These are phyloP conservation scores for Andrena flavipes DNA, from an alignment of 2,888 invertebrate genomes.

Conservation along the genomic window DNA sequence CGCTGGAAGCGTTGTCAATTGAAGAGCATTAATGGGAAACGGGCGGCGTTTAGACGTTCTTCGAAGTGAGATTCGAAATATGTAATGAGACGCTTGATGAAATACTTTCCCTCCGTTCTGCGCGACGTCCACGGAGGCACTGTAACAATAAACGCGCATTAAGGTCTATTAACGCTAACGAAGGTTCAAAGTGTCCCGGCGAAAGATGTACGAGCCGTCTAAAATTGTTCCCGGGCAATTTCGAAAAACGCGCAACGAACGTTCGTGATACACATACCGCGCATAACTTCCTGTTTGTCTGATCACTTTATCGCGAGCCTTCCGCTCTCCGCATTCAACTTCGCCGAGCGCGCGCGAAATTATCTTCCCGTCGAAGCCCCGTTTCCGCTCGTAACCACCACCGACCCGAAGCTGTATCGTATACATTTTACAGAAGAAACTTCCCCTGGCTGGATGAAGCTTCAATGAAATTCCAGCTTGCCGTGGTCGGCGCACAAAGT, in stretches of 20 bases:
- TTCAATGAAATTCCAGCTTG: constrained; percentile 63
- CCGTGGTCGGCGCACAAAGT: constrained; percentile 47
- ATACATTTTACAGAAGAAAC: constrained; percentile 65
- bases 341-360: constrained; percentile 45
- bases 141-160: background rate
- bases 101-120: background rate
- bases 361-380: constrained; percentile 49
- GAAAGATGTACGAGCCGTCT: background rate
- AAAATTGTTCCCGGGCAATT: background rate
- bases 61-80: too few relatives aligned
- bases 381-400: constrained; percentile 30
- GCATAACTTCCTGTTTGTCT: constrained; percentile 48
- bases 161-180: background rate
- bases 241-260: background rate
- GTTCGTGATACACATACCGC: constrained; percentile 4
- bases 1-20: background rate
- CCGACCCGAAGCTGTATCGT: constrained; percentile 24
- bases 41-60: too few relatives aligned
- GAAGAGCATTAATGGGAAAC: too few relatives aligned
- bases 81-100: too few relatives aligned
- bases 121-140: background rate
- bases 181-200: background rate
- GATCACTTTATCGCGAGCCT: constrained; percentile 58
- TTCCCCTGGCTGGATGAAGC: constrained; percentile 49
- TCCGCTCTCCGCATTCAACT: constrained; percentile 40